Evolutionary conservation across 2,797 vertebrate genomes (phyloP).

Genomic region (Darevskia nairensis): DNA sequence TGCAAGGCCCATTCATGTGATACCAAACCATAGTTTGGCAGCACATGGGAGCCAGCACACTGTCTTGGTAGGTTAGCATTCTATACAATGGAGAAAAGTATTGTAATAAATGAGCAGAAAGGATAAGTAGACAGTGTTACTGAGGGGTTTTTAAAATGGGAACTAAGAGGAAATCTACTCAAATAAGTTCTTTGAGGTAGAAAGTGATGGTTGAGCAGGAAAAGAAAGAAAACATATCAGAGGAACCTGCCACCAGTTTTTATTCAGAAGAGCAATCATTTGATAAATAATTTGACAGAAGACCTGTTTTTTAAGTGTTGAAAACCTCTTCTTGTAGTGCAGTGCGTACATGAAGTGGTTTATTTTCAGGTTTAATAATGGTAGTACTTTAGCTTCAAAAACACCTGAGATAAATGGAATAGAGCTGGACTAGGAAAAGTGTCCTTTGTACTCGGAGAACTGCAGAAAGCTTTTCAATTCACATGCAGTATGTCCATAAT

Average conservation of each 20-base stretch:
- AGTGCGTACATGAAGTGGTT: slow-evolving; percentile 12
- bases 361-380: slow-evolving; percentile 37
- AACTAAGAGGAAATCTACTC: background rate
- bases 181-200: slow-evolving; percentile 7
- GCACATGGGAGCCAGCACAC: background rate
- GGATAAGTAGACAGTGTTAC: background rate
- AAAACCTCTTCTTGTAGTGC: slow-evolving; percentile 11
- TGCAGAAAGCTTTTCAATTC: background rate
- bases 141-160: background rate
- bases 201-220: slow-evolving; percentile 15
- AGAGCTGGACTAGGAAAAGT: background rate
- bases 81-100: background rate
- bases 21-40: background rate
- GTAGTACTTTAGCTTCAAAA: slow-evolving; percentile 38
- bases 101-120: slow-evolving; percentile 25
- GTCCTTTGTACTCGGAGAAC: background rate
- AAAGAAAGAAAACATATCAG: slow-evolving; percentile 26
- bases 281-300: slow-evolving; percentile 25
- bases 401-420: background rate
- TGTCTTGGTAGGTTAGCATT: background rate
- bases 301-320: slow-evolving; percentile 32
- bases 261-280: slow-evolving; percentile 20
- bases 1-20: background rate
- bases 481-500: slow-evolving; percentile 2
- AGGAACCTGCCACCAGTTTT: background rate